Conservation (phyloP, 2,797 vertebrate species). For the Xiphorhynchus erythropygius region DNA sequence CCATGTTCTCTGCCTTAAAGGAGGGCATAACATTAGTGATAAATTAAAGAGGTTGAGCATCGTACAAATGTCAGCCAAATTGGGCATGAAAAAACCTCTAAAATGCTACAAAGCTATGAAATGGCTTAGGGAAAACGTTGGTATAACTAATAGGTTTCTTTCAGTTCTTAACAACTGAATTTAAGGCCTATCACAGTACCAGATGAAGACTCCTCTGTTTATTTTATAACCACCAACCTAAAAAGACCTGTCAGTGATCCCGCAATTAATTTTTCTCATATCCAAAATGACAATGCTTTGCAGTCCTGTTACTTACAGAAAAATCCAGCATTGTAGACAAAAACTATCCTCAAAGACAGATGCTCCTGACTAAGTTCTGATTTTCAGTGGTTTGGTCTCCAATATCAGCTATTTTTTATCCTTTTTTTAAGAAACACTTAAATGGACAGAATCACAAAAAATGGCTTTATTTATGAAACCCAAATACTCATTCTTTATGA, state of each 20-base stretch:
- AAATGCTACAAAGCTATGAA: background rate
- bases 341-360: background rate
- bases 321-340: background rate
- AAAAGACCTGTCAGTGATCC: background rate
- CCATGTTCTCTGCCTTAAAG: background rate
- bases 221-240: background rate
- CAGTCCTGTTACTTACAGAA: background rate
- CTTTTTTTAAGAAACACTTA: background rate
- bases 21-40: background rate
- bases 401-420: background rate
- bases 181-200: background rate
- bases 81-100: background rate
- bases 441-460: background rate
- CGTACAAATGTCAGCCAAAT: background rate
- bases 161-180: background rate
- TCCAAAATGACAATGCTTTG: background rate
- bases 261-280: background rate
- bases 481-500: background rate
- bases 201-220: background rate
- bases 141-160: background rate
- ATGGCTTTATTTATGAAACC: background rate
- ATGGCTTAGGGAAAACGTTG: background rate
- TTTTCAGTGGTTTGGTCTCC: background rate
- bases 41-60: background rate
- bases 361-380: background rate